Conservation (phyloP, 2,797 vertebrate genomes). For the Arctocebus calabarensis region DNA sequence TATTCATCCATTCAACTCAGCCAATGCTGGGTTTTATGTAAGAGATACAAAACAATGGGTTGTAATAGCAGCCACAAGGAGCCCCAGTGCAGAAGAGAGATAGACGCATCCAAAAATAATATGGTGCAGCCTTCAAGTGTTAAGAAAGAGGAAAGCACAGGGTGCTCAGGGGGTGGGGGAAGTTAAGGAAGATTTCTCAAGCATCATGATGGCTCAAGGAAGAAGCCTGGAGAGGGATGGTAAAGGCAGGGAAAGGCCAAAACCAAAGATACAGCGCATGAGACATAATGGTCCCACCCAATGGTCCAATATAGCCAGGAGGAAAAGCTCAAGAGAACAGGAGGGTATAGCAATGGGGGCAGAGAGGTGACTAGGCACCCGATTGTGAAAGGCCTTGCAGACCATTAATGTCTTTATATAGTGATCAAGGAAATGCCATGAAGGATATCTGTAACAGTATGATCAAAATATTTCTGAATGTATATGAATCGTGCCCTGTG, state of each 20-base stretch:
- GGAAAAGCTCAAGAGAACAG: neutral
- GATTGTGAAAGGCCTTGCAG: neutral
- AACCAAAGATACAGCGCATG: neutral
- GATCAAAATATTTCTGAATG: no score
- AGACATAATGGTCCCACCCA: no score
- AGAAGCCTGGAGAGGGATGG: neutral
- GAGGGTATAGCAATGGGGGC: neutral
- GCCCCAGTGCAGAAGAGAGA: neutral
- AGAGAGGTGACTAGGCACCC: neutral
- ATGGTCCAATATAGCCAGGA: neutral
- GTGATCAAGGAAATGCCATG: no score
- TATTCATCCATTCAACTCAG: neutral
- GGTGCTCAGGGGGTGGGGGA: neutral
- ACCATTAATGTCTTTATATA: no score
- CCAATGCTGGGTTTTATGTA: neutral
- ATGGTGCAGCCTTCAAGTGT: neutral
- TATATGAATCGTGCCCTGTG: no score
- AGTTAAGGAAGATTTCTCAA: neutral
- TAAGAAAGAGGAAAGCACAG: fast-evolving
- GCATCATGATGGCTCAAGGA: neutral
- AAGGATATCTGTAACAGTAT: no score
- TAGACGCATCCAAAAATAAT: neutral
- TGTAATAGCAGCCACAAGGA: neutral
- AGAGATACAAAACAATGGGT: neutral
- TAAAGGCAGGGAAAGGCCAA: neutral